Evolutionary conservation across 2,888 invertebrate species (phyloP), one percentile per base, ranked within the genome.

Genomic region (Pseudococcus viburni): DNA sequence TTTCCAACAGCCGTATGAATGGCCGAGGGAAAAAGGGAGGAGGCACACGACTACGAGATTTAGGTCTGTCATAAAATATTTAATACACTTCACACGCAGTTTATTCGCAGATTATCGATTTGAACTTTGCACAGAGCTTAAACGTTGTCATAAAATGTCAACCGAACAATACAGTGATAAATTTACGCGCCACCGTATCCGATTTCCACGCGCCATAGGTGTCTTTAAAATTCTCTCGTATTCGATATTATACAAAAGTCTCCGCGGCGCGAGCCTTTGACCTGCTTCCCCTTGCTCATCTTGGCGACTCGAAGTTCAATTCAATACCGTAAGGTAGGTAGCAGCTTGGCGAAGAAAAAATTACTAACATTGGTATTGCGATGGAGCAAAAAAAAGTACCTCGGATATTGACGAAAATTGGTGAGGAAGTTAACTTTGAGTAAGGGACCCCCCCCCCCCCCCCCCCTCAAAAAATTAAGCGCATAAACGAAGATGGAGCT

Each of bases 21-120:
- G 68, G 15, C 26, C 68, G 68, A 15, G 8, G 73, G 17, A 15
- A 8, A 33, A 17, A 17, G 12, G 15, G 73, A 5, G 33, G 3
- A 33, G 15, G 15, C 17, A 17, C 73, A 22, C 73, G 33, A 17
- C 26, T 26, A 33, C 68, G 68, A 68, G 73, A 73, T 73, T 73
- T 73, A 33, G 73, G 73, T 33, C 73, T 73, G 73, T 73, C 73
- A 33, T 73, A 73, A 73, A 73, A 73, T 73, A 73, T 26, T 33
- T 73, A 33, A 73, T 73, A 73, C 73, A 15, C 33, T 73, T 73
- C 73, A 39, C 73, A 73, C 33, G 73, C 73, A 73, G 73, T 73
- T 73, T 73, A 73, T 73, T 73, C 73, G 73, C 73, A 73, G 73
- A 73, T 73, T 73, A 73, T 73, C 73, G 73, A 73, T 73, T 73